Base-by-base conservation (phyloP, 1,140 invertebrate genomes). In the Mycetomoellerius zeteki region DNA sequence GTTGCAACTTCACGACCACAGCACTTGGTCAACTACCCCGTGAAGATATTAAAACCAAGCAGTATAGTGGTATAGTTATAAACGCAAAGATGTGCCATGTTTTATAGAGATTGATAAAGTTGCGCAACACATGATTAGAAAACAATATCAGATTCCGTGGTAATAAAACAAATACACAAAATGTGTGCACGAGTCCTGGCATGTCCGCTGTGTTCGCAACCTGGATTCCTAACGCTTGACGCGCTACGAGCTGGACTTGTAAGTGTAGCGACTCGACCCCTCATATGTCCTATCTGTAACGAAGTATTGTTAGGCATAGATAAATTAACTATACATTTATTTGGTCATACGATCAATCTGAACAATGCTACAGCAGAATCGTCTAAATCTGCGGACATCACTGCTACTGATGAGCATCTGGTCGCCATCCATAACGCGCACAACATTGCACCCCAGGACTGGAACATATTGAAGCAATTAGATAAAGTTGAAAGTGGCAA, bases 301-400 rank as follows among this genome's bases (percentile, higher is more conserved):
- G 97, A 98, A 91, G 94, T 97, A 78, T 95, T 98, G 7, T 93
- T 96, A 73, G 97, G 98, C 3, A 96, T 98, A 75, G 98, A 98
- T 94, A 98, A 98, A 95, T 95, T 98, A n/a, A 98, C 97, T 1
- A 98, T 98, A 91, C 98, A 98, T 94, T 94, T 98, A 85, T 98
- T 98, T 90, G 96, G 96, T 37, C 97, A 98, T 93, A 96, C 96
- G 2, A 94, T 95, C 21, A 93, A 88, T 78, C 72, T 92, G 19
- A 90, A 76, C 37, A 87, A 60, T n/a, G 88, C 86, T 50, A 69
- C 87, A 47, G 50, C 27, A 19, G 89, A 86, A 0, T 21, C 52
- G 27, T 64, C 75, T 1, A 91, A 90, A 60, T 78, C 52, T 47
- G n/a, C 33, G 21, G 62, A 86, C 33, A 73, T 75, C 37, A 47